These are phyloP conservation scores for Euborellia annulipes DNA, from an alignment of 1,140 invertebrate species.

Conservation along the genomic window DNA sequence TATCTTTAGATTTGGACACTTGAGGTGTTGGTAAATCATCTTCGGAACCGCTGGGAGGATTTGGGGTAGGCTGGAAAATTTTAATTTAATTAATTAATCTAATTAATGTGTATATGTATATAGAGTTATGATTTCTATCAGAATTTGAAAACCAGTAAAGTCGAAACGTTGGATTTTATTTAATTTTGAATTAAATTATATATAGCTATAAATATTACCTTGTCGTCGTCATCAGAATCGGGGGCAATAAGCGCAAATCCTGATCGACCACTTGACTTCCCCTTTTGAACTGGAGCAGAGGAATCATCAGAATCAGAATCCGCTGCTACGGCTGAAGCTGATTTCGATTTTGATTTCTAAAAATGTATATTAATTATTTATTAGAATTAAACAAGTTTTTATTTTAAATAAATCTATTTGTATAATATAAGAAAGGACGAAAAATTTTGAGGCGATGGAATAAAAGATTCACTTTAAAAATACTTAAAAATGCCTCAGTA, in stretches of 20 bases:
- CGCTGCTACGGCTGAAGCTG: conserved; percentile 31
- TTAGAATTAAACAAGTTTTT: too few relatives aligned
- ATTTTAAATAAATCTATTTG: too few relatives aligned
- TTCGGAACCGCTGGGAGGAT: conserved; percentile 25
- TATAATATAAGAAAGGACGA: too few relatives aligned
- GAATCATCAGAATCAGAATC: conserved; percentile 29
- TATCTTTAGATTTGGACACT: conserved; percentile 8
- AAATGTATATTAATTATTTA: conserved; percentile 27
- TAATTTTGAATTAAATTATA: conserved; percentile 24
- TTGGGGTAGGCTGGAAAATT: conserved; percentile 35
- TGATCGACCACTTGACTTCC: conserved; percentile 27
- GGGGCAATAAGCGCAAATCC: conserved; percentile 43
- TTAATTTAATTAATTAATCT: conserved; percentile 31
- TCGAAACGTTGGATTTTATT: conserved; percentile 29
- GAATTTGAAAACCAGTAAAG: too few relatives aligned
- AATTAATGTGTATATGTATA: conserved; percentile 29
- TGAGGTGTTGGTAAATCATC: conserved; percentile 6
- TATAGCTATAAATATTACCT: conserved; percentile 24
- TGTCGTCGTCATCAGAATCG: conserved; percentile 33
- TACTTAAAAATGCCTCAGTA: too few relatives aligned
- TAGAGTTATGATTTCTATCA: too few relatives aligned
- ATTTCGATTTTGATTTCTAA: conserved; percentile 30
- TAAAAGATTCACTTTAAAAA: too few relatives aligned
- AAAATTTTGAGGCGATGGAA: too few relatives aligned
- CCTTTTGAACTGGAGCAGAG: conserved; percentile 12